phyloP scores from a whole-genome alignment of 2,888 invertebrate genomes.

The Phoenoteleia sp. region DNA sequence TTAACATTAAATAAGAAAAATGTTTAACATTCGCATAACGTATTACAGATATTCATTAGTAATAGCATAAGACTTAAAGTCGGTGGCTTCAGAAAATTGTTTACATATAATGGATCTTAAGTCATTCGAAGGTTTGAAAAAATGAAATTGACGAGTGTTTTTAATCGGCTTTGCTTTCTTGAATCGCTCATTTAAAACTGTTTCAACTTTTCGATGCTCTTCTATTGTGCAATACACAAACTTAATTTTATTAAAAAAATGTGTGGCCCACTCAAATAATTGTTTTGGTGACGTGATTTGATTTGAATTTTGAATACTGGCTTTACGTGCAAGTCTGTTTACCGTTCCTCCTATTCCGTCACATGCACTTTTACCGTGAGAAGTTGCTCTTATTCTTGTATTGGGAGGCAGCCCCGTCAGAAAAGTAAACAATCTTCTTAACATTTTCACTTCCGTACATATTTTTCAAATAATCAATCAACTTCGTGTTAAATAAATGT shows the following conservation, averaged over 20 bases:
- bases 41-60: too few species aligned
- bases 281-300: background rate
- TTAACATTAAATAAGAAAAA: too few species aligned
- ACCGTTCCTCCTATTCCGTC: background rate
- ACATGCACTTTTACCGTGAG: background rate
- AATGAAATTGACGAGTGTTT: background rate
- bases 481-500: constrained; percentile 19
- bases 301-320: background rate
- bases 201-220: background rate
- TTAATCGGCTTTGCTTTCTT: background rate
- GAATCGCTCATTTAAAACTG: background rate
- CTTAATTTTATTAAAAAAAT: background rate
- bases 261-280: background rate
- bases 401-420: constrained; percentile 13
- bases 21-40: too few species aligned
- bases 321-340: background rate
- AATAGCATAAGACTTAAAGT: too few species aligned
- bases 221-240: background rate
- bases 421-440: constrained; percentile 25
- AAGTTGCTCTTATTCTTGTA: constrained; percentile 10
- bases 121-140: background rate
- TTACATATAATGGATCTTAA: too few species aligned
- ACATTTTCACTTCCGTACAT: background rate
- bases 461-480: constrained; percentile 11
- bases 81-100: too few species aligned